These are phyloP conservation scores for Neomonachus schauinslandi DNA, from an alignment of 2,113 vertebrate genomes.

Conservation along the genomic window DNA sequence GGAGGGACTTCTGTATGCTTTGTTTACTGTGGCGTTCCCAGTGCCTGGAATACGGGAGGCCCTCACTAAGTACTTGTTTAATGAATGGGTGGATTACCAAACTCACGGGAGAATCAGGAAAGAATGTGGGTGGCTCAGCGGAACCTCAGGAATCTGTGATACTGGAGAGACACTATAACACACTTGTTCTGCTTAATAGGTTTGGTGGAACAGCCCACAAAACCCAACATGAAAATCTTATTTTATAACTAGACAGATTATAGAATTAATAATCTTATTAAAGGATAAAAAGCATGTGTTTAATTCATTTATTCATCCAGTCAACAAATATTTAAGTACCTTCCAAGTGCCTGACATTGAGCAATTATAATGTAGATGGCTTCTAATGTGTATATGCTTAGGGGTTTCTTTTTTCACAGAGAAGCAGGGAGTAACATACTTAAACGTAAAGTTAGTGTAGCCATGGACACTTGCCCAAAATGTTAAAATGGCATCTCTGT, in stretches of 20 bases:
- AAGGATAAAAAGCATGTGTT: neutral
- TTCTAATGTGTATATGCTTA: neutral
- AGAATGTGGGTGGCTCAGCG: neutral
- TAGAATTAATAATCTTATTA: neutral
- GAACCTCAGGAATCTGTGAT: neutral
- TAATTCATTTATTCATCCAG: neutral
- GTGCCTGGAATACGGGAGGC: neutral
- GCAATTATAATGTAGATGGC: neutral
- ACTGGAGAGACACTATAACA: neutral
- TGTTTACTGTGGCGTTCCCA: neutral
- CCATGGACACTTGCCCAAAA: neutral
- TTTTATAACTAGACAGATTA: neutral
- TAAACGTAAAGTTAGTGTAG: neutral
- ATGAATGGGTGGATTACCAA: neutral
- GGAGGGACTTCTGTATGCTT: neutral
- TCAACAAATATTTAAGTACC: neutral
- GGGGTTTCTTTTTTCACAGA: neutral
- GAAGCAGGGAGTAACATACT: neutral
- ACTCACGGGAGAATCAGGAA: neutral
- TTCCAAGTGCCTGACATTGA: neutral
- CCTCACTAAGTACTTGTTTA: neutral
- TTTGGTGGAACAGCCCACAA: neutral
- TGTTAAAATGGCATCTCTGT: neutral
- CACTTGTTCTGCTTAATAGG: neutral
- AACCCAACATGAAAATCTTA: neutral